Percentiles rank a stretch among this genome's conserved stretches.
phyloP scores from a whole-genome alignment of 53 echinoderm and acorn worm species.

The Patiria pectinifera region DNA sequence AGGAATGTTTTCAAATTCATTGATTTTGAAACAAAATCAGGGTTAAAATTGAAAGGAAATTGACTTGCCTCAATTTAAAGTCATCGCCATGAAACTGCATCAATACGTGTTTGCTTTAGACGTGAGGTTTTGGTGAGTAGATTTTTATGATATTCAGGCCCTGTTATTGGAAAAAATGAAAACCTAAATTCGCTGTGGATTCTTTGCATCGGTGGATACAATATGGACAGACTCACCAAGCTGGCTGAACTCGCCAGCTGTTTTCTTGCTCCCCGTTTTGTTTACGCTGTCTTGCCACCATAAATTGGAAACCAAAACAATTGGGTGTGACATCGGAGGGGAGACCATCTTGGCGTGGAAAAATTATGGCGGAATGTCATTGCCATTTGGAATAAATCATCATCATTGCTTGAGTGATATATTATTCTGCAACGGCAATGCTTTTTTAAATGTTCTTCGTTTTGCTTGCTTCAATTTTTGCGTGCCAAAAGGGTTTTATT shows the following conservation, averaged over 20 bases:
- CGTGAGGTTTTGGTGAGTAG: background rate
- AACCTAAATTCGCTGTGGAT: background rate
- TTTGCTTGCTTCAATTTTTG: too few species aligned
- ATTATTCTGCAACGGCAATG: background rate
- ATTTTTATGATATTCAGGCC: background rate
- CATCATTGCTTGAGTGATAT: conserved; percentile 24
- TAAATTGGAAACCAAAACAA: conserved; percentile 64
- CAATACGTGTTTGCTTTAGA: too few species aligned
- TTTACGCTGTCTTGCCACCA: conserved; percentile 53
- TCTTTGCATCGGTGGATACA: background rate
- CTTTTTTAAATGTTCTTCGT: background rate
- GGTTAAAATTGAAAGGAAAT: too few species aligned
- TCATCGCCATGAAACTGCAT: too few species aligned
- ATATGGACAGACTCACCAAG: background rate
- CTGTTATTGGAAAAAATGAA: background rate
- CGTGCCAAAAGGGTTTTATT: too few species aligned
- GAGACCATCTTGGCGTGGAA: background rate
- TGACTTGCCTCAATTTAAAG: too few species aligned
- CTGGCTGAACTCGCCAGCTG: conserved; percentile 39
- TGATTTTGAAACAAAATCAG: too few species aligned
- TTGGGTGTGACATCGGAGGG: conserved; percentile 25
- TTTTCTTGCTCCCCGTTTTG: conserved; percentile 45
- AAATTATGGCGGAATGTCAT: conserved; percentile 9
- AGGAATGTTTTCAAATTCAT: too few species aligned
- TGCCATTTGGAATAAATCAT: conserved; percentile 12